A percentile compares a stretch with the other conserved stretches of the same genome.
phyloP scores from a whole-genome alignment of 2,113 vertebrate species.

The Copsychus sechellarum region DNA sequence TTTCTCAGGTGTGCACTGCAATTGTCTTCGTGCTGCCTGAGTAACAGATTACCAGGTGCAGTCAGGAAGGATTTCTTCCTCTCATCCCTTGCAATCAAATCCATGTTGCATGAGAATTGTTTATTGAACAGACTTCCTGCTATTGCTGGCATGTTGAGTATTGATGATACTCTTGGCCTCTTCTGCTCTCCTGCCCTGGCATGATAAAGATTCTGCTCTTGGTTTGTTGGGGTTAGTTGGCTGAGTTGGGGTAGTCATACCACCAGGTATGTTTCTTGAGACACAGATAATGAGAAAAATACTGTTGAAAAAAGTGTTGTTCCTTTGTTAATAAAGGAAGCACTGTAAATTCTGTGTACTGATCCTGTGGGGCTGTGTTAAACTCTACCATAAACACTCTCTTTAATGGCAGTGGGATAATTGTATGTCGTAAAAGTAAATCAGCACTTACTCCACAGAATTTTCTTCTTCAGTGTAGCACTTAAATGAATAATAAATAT shows the following conservation, averaged over 20 bases:
- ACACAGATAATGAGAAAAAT: background rate
- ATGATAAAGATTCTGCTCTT: background rate
- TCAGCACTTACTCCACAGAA: background rate
- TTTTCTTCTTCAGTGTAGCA: background rate
- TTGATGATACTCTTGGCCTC: background rate
- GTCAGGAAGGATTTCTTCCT: slow-evolving; percentile 16
- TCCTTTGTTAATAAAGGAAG: background rate
- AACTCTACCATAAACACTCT: background rate
- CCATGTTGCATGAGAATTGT: background rate
- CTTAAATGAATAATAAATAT: background rate
- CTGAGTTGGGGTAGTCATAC: background rate
- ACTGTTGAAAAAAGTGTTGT: accelerated
- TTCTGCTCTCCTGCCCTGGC: background rate
- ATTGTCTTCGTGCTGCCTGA: background rate
- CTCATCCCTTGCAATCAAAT: background rate
- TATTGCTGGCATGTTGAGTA: background rate
- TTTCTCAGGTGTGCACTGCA: slow-evolving; percentile 22
- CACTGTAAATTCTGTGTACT: background rate
- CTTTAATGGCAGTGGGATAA: background rate
- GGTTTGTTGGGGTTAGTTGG: background rate
- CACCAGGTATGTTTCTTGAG: background rate
- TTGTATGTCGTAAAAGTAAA: background rate
- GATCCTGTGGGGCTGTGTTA: background rate
- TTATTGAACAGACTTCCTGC: background rate
- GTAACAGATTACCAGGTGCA: background rate